Base-by-base conservation (phyloP, 2,797 vertebrate species). In the Hippocampus kuda region DNA sequence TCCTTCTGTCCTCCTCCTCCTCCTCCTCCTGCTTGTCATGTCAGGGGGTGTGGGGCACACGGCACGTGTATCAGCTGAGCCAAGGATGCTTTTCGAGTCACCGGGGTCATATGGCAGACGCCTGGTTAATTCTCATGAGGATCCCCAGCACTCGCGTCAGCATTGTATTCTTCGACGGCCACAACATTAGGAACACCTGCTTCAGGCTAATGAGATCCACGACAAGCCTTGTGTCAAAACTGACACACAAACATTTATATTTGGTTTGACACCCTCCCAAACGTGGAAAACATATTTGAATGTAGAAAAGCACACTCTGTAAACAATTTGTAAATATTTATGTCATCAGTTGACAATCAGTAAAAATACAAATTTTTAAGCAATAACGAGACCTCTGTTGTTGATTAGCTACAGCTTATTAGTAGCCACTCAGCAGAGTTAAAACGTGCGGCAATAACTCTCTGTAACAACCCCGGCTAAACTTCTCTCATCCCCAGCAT, bases 71-170 rank as follows among this genome's bases (percentile, higher is more conserved):
- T 88, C 87, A 88, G 88, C 88, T 90, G 84, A 89, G 87, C 78
- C 78, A 82, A 80, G 84, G 82, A 84, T 73, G 83, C 77, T 78
- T 56, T 51, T 7, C 22, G 84, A 87, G 89, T 91, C 88, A 89
- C 74, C 44, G 67, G 84, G 90, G 91, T 91, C 88, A 89, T 78
- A 77, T 82, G 88, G 89, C 88, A 91, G 90, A 89, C 88, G 90
- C 88, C 86, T 89, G 80, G 86, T 91, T 91, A 91, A 90, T 84
- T 88, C 90, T 89, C 88, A 70, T 26, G 86, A 83, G 91, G 78
- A 71, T 71, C 71, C 77, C 72, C 68, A 86, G 81, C 67, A 70
- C 74, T 72, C 16, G 51, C 46, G 46, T 82, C 79, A 79, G 67
- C 41, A 64, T 64, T 44, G 41, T 64, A 10, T 11, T 13, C 12